Evolutionary conservation across 1,140 invertebrate genomes (phyloP).

Genomic region (Drosophila carrolli): DNA sequence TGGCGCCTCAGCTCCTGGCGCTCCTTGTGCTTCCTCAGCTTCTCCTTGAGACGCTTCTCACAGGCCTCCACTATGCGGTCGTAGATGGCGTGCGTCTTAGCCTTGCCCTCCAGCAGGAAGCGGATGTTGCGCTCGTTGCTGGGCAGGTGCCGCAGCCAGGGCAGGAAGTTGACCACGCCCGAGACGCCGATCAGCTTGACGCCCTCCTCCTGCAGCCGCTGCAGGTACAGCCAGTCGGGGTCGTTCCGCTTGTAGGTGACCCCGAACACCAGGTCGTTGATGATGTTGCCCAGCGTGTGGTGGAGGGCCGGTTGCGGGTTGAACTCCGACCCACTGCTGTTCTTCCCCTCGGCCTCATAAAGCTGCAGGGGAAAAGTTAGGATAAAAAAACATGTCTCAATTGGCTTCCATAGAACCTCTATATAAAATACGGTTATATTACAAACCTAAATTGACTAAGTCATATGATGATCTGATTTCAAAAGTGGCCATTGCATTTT

Average conservation of each 20-base stretch:
- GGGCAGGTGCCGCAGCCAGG: constrained; percentile 87
- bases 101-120: constrained; percentile 88
- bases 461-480: too few species aligned
- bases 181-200: constrained; percentile 91
- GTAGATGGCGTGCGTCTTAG: constrained; percentile 90
- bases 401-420: too few species aligned
- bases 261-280: constrained; percentile 92
- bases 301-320: constrained; percentile 85
- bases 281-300: constrained; percentile 91
- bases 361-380: neutral
- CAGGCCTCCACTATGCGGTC: constrained; percentile 87
- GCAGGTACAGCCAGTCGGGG: constrained; percentile 90
- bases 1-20: neutral
- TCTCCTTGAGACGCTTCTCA: constrained; percentile 14
- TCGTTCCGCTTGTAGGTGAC: constrained; percentile 88
- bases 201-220: constrained; percentile 91
- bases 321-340: constrained; percentile 16
- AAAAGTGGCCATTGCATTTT: too few species aligned
- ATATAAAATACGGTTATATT: too few species aligned
- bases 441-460: too few species aligned
- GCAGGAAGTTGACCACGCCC: constrained; percentile 92
- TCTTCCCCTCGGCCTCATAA: neutral
- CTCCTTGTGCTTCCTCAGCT: constrained; percentile 9
- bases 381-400: too few species aligned
- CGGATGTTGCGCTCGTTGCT: constrained; percentile 86